Evolutionary conservation across 2,888 invertebrate species (phyloP).

Genomic region (Pseudococcus jackbeardsleyi): DNA sequence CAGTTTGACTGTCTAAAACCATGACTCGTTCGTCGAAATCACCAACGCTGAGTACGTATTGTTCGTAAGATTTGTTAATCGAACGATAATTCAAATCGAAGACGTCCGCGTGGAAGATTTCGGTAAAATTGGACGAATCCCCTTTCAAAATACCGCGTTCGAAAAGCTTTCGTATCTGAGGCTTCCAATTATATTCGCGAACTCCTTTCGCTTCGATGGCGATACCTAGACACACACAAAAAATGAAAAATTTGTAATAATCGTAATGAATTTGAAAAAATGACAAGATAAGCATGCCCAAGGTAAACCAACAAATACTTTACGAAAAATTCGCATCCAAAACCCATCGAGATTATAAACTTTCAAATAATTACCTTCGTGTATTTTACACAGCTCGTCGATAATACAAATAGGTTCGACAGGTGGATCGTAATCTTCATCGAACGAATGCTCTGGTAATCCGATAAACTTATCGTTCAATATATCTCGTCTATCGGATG

Average conservation of each 20-base stretch:
- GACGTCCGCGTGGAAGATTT: constrained; percentile 81
- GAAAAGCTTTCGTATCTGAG: constrained; percentile 82
- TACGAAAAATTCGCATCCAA: neutral
- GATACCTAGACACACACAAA: constrained; percentile 72
- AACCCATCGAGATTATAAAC: neutral
- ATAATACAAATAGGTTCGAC: constrained; percentile 85
- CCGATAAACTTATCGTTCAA: constrained; percentile 80
- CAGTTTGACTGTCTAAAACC: constrained; percentile 75
- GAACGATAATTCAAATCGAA: constrained; percentile 90
- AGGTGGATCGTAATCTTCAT: constrained; percentile 74
- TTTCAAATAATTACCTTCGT: constrained; percentile 71
- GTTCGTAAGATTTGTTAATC: constrained; percentile 89
- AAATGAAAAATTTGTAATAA: neutral
- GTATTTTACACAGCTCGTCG: constrained; percentile 83
- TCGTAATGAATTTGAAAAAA: neutral
- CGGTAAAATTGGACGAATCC: constrained; percentile 78
- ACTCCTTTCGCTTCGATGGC: constrained; percentile 91
- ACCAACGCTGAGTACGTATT: constrained; percentile 89
- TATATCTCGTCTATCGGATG: constrained; percentile 84
- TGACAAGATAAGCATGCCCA: constrained; percentile 46
- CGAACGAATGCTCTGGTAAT: constrained; percentile 79
- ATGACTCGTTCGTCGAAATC: constrained; percentile 98
- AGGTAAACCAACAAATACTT: neutral
- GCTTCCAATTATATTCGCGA: constrained; percentile 89
- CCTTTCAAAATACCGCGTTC: constrained; percentile 83